A percentile compares a stretch with the other conserved stretches of the same genome.
phyloP scores from a whole-genome alignment of 2,797 vertebrate species.

The Morus bassanus region DNA sequence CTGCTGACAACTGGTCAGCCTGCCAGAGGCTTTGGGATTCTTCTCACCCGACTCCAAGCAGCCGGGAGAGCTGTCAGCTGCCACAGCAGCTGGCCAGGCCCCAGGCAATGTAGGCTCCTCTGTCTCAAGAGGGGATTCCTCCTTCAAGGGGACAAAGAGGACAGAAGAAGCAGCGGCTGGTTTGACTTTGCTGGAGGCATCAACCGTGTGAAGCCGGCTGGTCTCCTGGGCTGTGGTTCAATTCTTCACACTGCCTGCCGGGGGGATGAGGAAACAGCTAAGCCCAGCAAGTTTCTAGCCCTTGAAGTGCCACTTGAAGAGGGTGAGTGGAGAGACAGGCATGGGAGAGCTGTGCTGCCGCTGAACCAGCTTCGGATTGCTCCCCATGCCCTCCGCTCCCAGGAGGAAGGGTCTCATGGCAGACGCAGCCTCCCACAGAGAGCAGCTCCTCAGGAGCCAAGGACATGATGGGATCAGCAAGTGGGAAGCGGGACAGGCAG shows the following conservation, averaged over 20 bases:
- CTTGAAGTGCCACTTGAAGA: slow-evolving; percentile 1
- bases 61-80: neutral
- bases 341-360: neutral
- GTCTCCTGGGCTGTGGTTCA: slow-evolving; percentile 63
- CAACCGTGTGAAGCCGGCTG: neutral
- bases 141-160: slow-evolving; percentile 60
- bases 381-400: rapidly evolving
- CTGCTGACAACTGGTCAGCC: neutral
- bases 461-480: neutral
- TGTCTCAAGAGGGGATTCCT: slow-evolving; percentile 35
- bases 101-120: slow-evolving; percentile 13
- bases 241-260: neutral
- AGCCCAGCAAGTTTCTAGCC: slow-evolving; percentile 57
- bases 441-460: neutral
- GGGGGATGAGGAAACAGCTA: slow-evolving; percentile 29
- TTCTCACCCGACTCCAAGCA: neutral
- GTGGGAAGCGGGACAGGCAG: neutral
- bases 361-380: rapidly evolving
- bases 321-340: neutral
- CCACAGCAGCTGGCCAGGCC: slow-evolving; percentile 48
- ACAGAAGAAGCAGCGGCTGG: neutral
- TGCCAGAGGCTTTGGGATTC: neutral
- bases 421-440: neutral
- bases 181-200: slow-evolving; percentile 70
- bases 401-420: neutral